Evolutionary conservation across 2,888 invertebrate genomes (phyloP).

Genomic region (Cheilosia vulpina): DNA sequence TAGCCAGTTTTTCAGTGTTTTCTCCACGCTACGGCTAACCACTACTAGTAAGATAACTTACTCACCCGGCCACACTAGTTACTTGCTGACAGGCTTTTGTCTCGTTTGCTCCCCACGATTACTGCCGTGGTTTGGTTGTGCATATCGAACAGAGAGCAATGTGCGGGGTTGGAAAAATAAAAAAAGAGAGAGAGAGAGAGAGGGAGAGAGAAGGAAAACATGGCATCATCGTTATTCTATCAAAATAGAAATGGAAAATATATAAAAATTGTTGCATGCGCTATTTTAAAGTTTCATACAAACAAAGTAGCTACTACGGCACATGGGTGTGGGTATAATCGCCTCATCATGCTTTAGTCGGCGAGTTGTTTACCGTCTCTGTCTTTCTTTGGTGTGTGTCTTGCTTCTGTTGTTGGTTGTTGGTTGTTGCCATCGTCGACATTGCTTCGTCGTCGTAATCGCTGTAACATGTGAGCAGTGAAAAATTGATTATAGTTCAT

Average conservation of each 20-base stretch:
- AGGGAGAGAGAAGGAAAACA: conserved; percentile 35
- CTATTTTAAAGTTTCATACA: conserved; percentile 69
- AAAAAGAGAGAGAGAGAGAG: no score
- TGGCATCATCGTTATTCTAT: conserved; percentile 74
- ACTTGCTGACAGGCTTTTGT: conserved; percentile 14
- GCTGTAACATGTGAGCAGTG: conserved; percentile 63
- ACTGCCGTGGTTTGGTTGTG: conserved; percentile 35
- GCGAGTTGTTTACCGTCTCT: conserved; percentile 43
- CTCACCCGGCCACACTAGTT: conserved; percentile 49
- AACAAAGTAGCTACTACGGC: conserved; percentile 6
- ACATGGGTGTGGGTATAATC: conserved; percentile 15
- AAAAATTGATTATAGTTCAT: conserved; percentile 47
- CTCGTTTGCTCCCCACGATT: conserved; percentile 33
- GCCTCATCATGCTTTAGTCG: conserved; percentile 58
- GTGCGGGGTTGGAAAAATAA: conserved; percentile 41
- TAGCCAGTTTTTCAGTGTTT: conserved; percentile 28
- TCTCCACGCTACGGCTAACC: conserved; percentile 38
- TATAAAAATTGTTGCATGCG: conserved; percentile 74
- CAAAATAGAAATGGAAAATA: conserved; percentile 73
- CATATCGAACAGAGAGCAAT: conserved; percentile 48
- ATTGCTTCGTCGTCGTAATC: conserved; percentile 49
- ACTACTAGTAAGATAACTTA: conserved; percentile 54
- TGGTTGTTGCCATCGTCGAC: conserved; percentile 22
- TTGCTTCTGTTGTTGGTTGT: conserved; percentile 5
- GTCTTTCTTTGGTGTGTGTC: conserved; percentile 45